These are phyloP conservation scores for Falco berigora DNA, from an alignment of 2,797 vertebrate species.

Conservation along the genomic window DNA sequence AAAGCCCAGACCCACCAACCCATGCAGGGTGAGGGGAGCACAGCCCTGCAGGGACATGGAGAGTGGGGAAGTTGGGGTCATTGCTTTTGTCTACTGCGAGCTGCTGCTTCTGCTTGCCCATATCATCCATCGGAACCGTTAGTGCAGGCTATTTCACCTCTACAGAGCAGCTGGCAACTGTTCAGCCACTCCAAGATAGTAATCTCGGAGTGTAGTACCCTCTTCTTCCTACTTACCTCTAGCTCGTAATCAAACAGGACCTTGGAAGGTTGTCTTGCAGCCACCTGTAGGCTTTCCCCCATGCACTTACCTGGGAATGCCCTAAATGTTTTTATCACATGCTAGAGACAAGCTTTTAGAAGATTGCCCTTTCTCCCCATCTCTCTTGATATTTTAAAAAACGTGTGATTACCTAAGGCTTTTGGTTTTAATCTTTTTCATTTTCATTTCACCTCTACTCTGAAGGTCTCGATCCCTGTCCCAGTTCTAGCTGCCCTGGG, in stretches of 20 bases:
- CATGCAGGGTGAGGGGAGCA: not conserved
- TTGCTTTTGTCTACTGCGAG: not conserved
- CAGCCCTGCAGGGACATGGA: fast-evolving
- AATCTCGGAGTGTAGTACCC: not conserved
- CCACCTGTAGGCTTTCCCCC: not conserved
- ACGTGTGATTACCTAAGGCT: not conserved
- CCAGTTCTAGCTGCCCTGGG: not conserved
- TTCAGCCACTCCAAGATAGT: not conserved
- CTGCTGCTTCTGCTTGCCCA: not conserved
- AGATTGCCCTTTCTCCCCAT: not conserved
- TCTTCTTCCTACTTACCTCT: not conserved
- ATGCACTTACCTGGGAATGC: not conserved
- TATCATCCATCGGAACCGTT: not conserved
- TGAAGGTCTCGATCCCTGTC: not conserved
- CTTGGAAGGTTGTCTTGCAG: not conserved
- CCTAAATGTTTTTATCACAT: not conserved
- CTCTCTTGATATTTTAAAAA: not conserved
- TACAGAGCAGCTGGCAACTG: not conserved
- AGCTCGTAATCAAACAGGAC: not conserved
- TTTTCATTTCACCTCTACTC: not conserved
- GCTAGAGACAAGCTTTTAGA: not conserved
- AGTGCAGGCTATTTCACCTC: not conserved
- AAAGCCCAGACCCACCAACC: not conserved
- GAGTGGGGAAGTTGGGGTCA: not conserved
- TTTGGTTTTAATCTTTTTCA: not conserved